Conservation (phyloP, 2,888 invertebrate genomes). For the Brachyptera putata region DNA sequence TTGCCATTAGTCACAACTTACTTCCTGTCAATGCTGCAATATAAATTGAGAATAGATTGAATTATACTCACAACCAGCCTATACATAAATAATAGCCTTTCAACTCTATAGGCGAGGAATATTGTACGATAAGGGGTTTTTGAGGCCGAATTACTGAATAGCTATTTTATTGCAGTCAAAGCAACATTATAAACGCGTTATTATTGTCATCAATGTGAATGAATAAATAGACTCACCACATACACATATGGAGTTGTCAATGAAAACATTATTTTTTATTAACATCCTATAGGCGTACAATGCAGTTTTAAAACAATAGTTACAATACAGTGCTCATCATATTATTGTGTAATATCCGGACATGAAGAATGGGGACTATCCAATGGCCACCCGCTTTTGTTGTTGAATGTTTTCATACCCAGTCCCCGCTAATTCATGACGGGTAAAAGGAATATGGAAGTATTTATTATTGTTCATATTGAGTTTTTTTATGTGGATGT, state of each 20-base stretch:
- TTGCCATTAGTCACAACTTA: too few relatives aligned
- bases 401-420: not conserved
- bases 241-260: conserved; percentile 4
- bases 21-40: too few relatives aligned
- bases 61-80: too few relatives aligned
- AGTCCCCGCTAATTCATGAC: too few relatives aligned
- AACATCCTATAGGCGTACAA: conserved; percentile 13
- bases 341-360: conserved; percentile 5
- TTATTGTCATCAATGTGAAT: not conserved
- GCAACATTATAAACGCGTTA: not conserved
- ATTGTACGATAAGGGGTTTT: too few relatives aligned
- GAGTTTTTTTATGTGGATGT: not conserved
- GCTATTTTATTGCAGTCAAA: too few relatives aligned
- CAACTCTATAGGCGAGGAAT: too few relatives aligned
- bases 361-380: too few relatives aligned
- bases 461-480: too few relatives aligned
- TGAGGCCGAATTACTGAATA: too few relatives aligned
- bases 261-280: conserved; percentile 15
- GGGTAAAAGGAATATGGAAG: not conserved
- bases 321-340: conserved; percentile 8
- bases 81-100: too few relatives aligned
- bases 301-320: not conserved
- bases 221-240: not conserved
- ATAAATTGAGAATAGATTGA: too few relatives aligned
- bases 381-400: conserved; percentile 4